Conservation (phyloP, 1,140 invertebrate species). For the Pygmarrhopalites habei region DNA sequence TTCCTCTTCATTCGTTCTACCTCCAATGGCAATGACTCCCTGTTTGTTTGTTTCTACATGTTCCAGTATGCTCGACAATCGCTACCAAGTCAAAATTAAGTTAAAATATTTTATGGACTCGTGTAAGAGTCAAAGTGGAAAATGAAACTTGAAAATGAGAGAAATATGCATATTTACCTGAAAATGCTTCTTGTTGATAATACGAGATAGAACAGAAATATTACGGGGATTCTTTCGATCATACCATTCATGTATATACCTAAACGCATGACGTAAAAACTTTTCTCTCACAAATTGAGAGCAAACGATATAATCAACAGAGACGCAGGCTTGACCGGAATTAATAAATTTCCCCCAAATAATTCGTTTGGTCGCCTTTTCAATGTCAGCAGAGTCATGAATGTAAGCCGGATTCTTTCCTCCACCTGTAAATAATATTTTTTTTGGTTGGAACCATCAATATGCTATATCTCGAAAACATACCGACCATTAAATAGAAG, state of each 20-base stretch:
- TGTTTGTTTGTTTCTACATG: too few species aligned
- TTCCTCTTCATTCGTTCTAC: conserved; percentile 44
- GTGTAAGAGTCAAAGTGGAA: too few species aligned
- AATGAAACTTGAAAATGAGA: too few species aligned
- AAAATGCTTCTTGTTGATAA: conserved; percentile 25
- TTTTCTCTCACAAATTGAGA: conserved; percentile 49
- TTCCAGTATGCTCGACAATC: conserved; percentile 21
- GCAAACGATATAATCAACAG: conserved; percentile 56
- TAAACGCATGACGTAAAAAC: conserved; percentile 47
- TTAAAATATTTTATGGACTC: too few species aligned
- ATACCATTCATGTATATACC: conserved; percentile 51
- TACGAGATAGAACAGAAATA: conserved; percentile 45
- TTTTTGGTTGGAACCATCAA: too few species aligned
- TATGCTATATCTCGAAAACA: too few species aligned
- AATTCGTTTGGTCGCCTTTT: conserved; percentile 44
- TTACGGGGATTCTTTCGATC: conserved; percentile 46
- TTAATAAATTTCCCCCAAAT: conserved; percentile 55
- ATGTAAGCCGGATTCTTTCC: conserved; percentile 35
- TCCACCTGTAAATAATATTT: too few species aligned
- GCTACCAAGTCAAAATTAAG: too few species aligned
- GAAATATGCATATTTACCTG: too few species aligned
- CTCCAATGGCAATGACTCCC: conserved; percentile 45
- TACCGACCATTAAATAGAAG: too few species aligned
- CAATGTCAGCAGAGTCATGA: conserved; percentile 40
- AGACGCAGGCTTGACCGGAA: conserved; percentile 47